Evolutionary conservation across 2,113 vertebrate species (phyloP), one percentile per base, ranked within the genome.

Genomic region (Carollia perspicillata): DNA sequence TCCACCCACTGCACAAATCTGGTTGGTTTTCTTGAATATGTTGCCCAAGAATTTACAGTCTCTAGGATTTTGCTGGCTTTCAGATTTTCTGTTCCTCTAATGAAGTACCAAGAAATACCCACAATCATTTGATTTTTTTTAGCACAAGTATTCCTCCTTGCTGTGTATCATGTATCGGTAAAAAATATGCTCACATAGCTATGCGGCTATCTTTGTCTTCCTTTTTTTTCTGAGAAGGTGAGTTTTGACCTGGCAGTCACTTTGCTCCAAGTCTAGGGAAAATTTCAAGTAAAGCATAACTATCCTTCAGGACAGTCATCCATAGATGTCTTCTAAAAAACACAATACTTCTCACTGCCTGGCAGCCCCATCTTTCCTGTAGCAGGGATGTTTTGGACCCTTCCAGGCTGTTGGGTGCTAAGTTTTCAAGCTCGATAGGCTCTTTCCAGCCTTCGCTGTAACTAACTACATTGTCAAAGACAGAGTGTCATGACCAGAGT

Each of bases 401-500:
- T 95, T 68, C 95, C 72, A 90, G 10, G 0, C 77, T 97, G 51
- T 95, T 30, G 35, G 68, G 49, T 96, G 89, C 94, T 96, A 95
- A 71, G 86, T 89, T 80, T 96, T 91, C 84, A 91, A 86, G 35
- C 80, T 30, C 44, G 20, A 0, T 96, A 58, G 72, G 91, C 18
- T 97, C 90, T 97, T 69, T 96, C 86, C 97, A 90, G 84, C 84
- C 58, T 68, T 96, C 86, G 53, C 55, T 98, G 90, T 96, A 96
- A 97, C 95, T 98, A 97, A 98, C 69, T 7, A 80, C 85, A 53
- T 85, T 97, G 78, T 95, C 95, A 95, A 96, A 80, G 92, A 90
- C 60, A 63, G 35, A 65, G 65, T 10, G 0, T 96, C 69, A 58
- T 97, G 95, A 98, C 93, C 98, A 98, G 98, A 98, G 97, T 84